Base-by-base conservation (phyloP, 2,888 invertebrate species). In the Diadegma fenestrale region DNA sequence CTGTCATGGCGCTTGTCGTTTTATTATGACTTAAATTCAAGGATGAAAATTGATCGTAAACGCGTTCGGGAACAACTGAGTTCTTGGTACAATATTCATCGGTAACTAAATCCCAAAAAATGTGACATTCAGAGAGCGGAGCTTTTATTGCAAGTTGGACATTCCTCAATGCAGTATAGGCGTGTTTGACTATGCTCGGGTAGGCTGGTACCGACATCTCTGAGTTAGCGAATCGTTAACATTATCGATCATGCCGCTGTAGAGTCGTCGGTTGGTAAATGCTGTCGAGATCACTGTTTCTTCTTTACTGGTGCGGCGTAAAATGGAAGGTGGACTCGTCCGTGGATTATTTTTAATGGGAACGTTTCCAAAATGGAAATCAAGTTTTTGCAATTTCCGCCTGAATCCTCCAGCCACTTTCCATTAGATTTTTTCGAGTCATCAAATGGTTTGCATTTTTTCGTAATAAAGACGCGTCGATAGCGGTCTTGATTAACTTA, bases 211-310 rank as follows among this genome's bases (percentile, higher is more conserved):
- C 54, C 12, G 58, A 26, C 58, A 58, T 58, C 58, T 58, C 58
- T 58, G 58, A 58, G 58, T 14, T 58, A 26, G 26, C 26, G 26
- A 26, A 26, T 26, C 14, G 26, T 58, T 26, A 26, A 58, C 6
- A 58, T 22, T 58, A 58, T 58, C 26, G 14, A 58, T 58, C 58
- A 58, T 26, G 14, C 14, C 26, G 5, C 26, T 26, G 58, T 58
- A 58, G 48, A 54, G 26, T 58, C 58, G 26, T 58, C 58, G 58
- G 58, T 58, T 58, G 58, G 58, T 58, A 58, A 58, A 14, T 26
- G 14, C 3, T 58, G 26, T 26, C 10, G 14, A 26, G 26, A 4
- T 7, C 1, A 37, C 58, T 58, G 58, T 26, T 58, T 26, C 58
- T 58, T 26, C 58, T 58, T 58, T 58, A 58, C 58, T 58, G 58